Evolutionary conservation across 2,797 vertebrate species (phyloP), one percentile per base, ranked within the genome.

Genomic region (Gymnoscopelus microlampas): DNA sequence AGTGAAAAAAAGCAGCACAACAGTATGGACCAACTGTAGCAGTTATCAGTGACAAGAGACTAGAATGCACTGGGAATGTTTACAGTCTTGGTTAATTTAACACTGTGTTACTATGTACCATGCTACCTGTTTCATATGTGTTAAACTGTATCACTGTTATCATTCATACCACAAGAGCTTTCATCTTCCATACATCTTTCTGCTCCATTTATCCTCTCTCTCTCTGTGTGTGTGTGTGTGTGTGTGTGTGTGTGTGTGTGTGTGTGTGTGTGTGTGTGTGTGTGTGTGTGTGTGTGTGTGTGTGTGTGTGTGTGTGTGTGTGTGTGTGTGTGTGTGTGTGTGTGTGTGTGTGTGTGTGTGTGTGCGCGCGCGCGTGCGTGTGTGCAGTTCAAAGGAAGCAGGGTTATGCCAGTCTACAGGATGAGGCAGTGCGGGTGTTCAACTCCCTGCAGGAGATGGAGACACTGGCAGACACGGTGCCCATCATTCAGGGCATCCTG

Each of bases 361-460:
- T 70, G 15, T 39, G 9, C 44, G 29, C 47, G 14, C 7, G 12
- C 24, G 44, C 49, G 23, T 53, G 13, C 32, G 7, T 62, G n/a
- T 39, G 8, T 63, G 14, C 80, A 97, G 96, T 96, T 70, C 96
- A 96, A 86, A 94, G 95, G 66, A 94, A 94, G 85, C 96, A 96
- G 83, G 95, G 97, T 64, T 98, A 97, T 44, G 95, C 95, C 77
- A 98, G 95, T 64, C 93, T 97, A 60, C 96, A 97, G 92, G 97
- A 97, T 39, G 97, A 98, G 91, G 96, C 97, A 0, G 95, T 98
- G 89, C 93, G 96, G 83, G 96, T 98, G 83, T 98, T 98, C 67
- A 97, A 96, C 90, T 97, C 95, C 0, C 95, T 97, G 79, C 97
- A 97, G 91, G 97, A 98, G 87, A 96, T 97, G 13, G 96, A 98